Evolutionary conservation across 2,888 invertebrate species (phyloP), one percentile per base, ranked within the genome.

Genomic region (Seladonia tumulorum): DNA sequence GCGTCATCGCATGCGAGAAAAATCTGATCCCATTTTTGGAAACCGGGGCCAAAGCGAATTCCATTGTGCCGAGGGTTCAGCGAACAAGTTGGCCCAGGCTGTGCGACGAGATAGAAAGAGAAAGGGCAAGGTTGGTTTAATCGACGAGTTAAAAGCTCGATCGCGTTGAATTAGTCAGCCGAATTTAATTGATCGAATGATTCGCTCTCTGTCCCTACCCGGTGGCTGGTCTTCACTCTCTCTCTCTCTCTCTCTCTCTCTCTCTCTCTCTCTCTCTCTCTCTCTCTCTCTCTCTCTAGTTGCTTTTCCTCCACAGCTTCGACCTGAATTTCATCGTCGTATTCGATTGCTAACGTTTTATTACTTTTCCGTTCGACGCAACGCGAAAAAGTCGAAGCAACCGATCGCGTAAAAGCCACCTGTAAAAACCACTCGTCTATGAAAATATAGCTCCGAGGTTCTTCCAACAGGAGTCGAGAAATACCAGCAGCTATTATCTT

Each of bases 111-210:
- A 22, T 57, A 75, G 66, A 66, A 76, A 49, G 45, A 76, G 57
- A 39, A 42, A 53, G 25, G 35, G 35, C 22, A 79, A 57, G 70
- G 76, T 79, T 79, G 42, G 74, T 80, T 77, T 81, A 82, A 82
- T 57, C 79, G 68, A 71, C 77, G 85, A 79, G 81, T 85, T 89
- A 83, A 87, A 87, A 87, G 87, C 79, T 87, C 42, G 79, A 87
- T 87, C 86, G 82, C 79, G 75, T 82, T 86, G 87, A 87, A 86
- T 88, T 88, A 88, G 88, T 88, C 86, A 84, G 88, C 82, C 86
- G 86, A 88, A 88, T 88, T 88, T 88, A 88, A 88, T 88, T 88
- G 86, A 88, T 88, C 86, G 88, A 84, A 81, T 84, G 75, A 72
- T 76, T 72, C 80, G 39, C 16, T 35, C 63, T 70, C 79, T 57